A percentile compares a stretch with the other conserved stretches of the same genome.
These are phyloP conservation scores for Tragelaphus imberbis DNA, from an alignment of 2,113 vertebrate genomes.

Conservation along the genomic window DNA sequence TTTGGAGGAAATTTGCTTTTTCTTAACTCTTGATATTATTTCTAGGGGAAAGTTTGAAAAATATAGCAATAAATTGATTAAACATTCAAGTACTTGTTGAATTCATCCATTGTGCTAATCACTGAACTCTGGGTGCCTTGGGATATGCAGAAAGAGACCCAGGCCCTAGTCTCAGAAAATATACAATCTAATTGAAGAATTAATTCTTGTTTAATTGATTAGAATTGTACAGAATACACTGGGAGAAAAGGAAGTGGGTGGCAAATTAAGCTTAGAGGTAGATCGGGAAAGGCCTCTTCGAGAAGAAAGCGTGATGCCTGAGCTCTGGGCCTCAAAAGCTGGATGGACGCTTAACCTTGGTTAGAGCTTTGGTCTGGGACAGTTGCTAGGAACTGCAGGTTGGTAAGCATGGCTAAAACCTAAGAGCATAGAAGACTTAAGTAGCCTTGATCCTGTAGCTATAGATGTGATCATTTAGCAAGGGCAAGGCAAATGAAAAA, in stretches of 20 bases:
- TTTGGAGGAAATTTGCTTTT: neutral
- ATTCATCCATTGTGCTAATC: neutral
- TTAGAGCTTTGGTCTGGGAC: neutral
- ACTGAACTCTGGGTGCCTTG: neutral
- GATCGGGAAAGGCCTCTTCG: neutral
- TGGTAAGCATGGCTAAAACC: neutral
- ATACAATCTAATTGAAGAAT: neutral
- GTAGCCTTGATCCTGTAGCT: neutral
- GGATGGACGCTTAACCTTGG: neutral
- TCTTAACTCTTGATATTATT: neutral
- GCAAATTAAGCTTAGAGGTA: neutral
- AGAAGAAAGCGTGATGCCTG: neutral
- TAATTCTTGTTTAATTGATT: neutral
- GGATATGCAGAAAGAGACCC: neutral
- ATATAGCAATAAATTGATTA: neutral
- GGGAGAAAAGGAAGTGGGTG: neutral
- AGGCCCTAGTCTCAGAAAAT: neutral
- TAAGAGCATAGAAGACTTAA: neutral
- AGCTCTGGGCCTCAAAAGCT: neutral
- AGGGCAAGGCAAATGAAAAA: neutral
- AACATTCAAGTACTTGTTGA: neutral
- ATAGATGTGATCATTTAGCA: neutral
- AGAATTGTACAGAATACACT: neutral
- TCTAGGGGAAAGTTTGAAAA: constrained; percentile 10
- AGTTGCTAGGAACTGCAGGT: neutral